Base-by-base conservation (phyloP, 2,888 invertebrate species). In the Noctua janthina region DNA sequence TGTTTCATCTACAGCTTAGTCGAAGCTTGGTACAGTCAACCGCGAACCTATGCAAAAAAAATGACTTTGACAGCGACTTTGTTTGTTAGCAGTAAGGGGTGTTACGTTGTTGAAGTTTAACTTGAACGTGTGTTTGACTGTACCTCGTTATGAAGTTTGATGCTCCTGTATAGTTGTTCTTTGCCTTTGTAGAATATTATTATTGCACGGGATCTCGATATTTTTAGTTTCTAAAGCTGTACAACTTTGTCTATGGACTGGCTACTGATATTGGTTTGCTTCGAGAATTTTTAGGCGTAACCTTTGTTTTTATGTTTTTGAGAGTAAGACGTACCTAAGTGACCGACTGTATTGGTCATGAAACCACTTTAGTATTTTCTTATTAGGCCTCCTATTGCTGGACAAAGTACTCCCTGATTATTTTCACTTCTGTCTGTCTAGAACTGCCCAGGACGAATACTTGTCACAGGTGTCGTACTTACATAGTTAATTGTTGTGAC, bases 111-210 rank as follows among this genome's bases (percentile, higher is more conserved):
- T 71, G 20, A 59, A 69, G 56, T 70, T 43, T 51, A 51, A 20
- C 5, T 71, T 35, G 1, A 5, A 68, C 7, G 23, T 49, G 59
- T 46, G 23, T 17, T 46, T 54, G 23, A 66, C 17, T 70, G 88
- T 91, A 91, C 87, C 91, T 95, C 92, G 94, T 95, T 95, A 95
- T 92, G 91, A 96, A 96, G 92, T 96, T 96, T 94, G 93, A 93
- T 91, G 93, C 89, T 87, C 74, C 87, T 87, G 87, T 90, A 89
- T 93, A 95, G 94, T 94, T 91, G 90, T 89, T 91, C 91, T 90
- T 92, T 87, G 91, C 91, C 94, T 95, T 95, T 95, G 93, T 94
- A 92, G 92, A 93, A 91, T 92, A 93, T 92, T 94, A 93, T 94
- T 94, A 93, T 93, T 91, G 90, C 79, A 72, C 74, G 29, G 90